A percentile compares a stretch with the other conserved stretches of the same genome.
Conservation (phyloP, 2,888 invertebrate species). For the Platycnemis pennipes region DNA sequence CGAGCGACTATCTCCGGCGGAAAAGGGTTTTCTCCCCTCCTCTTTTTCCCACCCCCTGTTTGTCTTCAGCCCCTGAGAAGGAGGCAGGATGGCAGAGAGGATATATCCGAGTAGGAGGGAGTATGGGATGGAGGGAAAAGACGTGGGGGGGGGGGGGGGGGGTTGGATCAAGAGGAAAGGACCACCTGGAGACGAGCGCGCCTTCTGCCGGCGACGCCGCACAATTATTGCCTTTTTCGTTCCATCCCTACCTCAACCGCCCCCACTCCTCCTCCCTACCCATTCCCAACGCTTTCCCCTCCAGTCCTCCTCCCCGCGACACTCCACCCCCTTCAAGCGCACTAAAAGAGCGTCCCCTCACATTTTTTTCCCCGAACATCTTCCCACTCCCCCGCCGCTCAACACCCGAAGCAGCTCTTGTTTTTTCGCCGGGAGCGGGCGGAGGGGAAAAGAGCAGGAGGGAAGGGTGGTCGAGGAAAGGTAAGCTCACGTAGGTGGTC, state of each 20-base stretch:
- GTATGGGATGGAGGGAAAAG: neutral
- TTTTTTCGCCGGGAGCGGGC: neutral
- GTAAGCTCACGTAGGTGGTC: too few relatives aligned
- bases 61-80: constrained; percentile 1
- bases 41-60: neutral
- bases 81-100: constrained; percentile 7
- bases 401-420: neutral
- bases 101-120: neutral
- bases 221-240: constrained; percentile 62
- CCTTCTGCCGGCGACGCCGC: constrained; percentile 10
- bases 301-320: neutral
- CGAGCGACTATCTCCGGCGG: neutral
- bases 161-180: neutral
- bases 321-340: neutral
- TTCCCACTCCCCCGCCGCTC: neutral
- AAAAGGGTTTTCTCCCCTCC: neutral
- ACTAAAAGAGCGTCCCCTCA: neutral
- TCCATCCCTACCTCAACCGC: neutral
- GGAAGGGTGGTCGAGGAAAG: neutral
- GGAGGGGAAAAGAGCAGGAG: neutral
- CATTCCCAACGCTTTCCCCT: neutral
- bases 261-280: neutral
- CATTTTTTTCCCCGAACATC: neutral
- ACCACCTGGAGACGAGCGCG: constrained; percentile 16
- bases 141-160: neutral